Conservation (phyloP, 2,113 vertebrate genomes). For the Pseudolaguvia tuberculata region DNA sequence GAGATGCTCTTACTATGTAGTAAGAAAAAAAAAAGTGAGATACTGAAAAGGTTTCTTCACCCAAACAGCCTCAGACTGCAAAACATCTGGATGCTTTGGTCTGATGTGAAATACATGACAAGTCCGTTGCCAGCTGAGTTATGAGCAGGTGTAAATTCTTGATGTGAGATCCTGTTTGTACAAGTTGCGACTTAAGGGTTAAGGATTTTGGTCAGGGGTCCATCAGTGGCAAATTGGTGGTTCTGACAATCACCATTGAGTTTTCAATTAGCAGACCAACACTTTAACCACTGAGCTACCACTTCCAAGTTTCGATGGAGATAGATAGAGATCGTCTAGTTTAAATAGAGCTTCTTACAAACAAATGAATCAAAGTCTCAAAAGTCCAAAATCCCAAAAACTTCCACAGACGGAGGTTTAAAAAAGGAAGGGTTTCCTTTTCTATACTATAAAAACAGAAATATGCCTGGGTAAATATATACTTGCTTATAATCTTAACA, state of each 20-base stretch:
- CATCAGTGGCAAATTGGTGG: too few species aligned
- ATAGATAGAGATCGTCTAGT: too few species aligned
- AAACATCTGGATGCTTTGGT: background rate
- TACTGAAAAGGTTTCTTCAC: background rate
- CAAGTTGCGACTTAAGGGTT: too few species aligned
- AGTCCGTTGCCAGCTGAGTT: slow-evolving; percentile 47
- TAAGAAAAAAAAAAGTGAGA: too few species aligned
- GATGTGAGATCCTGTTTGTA: slow-evolving; percentile 49
- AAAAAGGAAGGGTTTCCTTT: slow-evolving; percentile 63
- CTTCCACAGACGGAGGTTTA: background rate
- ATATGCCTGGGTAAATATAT: slow-evolving; percentile 2
- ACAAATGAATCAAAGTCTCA: slow-evolving; percentile 42
- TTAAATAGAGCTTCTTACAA: slow-evolving; percentile 53
- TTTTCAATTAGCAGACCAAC: too few species aligned
- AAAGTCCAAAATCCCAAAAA: slow-evolving; percentile 17
- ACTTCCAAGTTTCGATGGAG: background rate
- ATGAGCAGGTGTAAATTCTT: slow-evolving; percentile 43
- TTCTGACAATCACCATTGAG: too few species aligned
- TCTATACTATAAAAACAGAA: slow-evolving; percentile 57
- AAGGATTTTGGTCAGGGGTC: too few species aligned
- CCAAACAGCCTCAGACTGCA: background rate
- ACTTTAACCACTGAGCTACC: too few species aligned
- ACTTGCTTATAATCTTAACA: slow-evolving; percentile 22
- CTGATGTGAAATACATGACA: background rate
- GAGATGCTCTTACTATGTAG: background rate